Evolutionary conservation across 2,113 vertebrate species (phyloP).

Genomic region (Atrichornis clamosus): DNA sequence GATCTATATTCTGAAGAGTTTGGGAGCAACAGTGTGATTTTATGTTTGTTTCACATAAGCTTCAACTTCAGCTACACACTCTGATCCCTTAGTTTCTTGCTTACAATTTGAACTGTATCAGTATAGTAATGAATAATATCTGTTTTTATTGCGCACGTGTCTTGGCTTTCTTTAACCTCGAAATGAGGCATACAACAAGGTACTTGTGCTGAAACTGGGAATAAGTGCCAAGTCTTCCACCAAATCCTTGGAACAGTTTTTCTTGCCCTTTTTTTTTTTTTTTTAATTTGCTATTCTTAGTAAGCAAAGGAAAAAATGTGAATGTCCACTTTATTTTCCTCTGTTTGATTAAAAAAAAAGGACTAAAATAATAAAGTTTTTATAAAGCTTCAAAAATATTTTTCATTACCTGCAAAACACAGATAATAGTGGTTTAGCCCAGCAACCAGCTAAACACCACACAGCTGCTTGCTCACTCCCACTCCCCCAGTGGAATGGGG

Average conservation of each 20-base stretch:
- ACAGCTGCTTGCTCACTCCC: background rate
- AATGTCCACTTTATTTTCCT: background rate
- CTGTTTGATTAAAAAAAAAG: background rate
- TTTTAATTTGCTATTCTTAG: background rate
- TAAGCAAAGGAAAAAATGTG: background rate
- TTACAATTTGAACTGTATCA: background rate
- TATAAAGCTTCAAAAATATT: background rate
- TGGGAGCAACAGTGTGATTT: background rate
- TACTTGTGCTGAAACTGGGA: background rate
- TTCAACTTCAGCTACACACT: background rate
- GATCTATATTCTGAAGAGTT: background rate
- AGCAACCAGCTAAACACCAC: background rate
- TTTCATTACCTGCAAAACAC: background rate
- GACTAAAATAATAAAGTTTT: background rate
- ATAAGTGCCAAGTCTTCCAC: background rate
- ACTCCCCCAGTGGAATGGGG: background rate
- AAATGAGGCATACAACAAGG: background rate
- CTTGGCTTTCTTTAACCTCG: background rate
- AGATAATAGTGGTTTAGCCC: background rate
- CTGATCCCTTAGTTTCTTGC: background rate
- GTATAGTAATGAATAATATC: background rate
- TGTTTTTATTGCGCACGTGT: background rate
- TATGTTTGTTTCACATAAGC: background rate
- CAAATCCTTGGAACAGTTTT: background rate
- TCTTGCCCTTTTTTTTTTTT: background rate